Conservation (phyloP, 2,113 vertebrate genomes). For the Paraplagusia blochii region DNA sequence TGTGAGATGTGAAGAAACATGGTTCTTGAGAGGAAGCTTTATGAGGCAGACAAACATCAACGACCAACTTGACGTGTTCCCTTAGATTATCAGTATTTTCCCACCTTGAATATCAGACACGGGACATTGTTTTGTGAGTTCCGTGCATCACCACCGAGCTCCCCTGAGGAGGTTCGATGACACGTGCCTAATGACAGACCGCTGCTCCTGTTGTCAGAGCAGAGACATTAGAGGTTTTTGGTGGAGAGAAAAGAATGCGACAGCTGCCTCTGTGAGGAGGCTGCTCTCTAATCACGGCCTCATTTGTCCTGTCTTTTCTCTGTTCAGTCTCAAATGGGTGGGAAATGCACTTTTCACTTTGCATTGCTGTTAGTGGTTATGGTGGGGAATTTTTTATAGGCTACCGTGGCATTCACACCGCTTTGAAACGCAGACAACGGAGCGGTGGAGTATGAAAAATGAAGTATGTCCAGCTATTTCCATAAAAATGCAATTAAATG, state of each 20-base stretch:
- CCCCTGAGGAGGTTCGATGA: conserved; percentile 42
- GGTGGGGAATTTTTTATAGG: conserved; percentile 41
- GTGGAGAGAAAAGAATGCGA: conserved; percentile 33
- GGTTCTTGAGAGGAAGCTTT: too few species aligned
- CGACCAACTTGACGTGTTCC: too few species aligned
- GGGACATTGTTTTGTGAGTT: conserved; percentile 44
- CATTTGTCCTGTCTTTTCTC: conserved; percentile 48
- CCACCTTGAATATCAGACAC: conserved; percentile 24
- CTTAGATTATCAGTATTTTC: too few species aligned
- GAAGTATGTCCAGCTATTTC: conserved; percentile 41
- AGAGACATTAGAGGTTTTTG: conserved; percentile 45
- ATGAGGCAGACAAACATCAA: too few species aligned
- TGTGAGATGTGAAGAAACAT: too few species aligned
- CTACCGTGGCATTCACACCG: conserved; percentile 23
- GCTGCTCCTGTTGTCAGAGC: conserved; percentile 54
- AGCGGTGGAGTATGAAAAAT: conserved; percentile 43
- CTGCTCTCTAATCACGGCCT: conserved; percentile 61
- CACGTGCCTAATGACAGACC: conserved; percentile 53
- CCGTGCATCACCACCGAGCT: conserved; percentile 33
- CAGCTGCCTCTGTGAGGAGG: conserved; percentile 47
- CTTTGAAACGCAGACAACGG: conserved; percentile 49
- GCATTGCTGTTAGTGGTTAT: conserved; percentile 36
- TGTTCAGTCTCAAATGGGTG: conserved; percentile 37
- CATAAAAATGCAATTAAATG: conserved; percentile 49
- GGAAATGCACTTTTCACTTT: conserved; percentile 46